Evolutionary conservation across 2,888 invertebrate species (phyloP), one percentile per base, ranked within the genome.

Genomic region (Ptychoptera contaminata): DNA sequence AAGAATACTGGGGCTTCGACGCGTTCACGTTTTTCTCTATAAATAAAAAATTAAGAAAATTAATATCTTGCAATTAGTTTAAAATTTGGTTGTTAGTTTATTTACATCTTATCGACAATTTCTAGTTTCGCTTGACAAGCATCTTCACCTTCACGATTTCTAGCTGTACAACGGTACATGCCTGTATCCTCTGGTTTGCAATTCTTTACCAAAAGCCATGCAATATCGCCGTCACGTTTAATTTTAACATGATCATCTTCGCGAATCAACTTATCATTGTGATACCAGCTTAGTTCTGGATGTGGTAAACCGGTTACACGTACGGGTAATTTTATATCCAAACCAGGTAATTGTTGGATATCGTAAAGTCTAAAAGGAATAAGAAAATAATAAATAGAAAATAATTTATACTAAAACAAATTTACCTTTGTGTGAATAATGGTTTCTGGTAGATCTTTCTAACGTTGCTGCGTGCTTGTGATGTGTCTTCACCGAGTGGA

Each of bases 241-340:
- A 48, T 47, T 37, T 74, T 40, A 23, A 42, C 11, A 23, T 30
- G 34, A 42, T 79, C 76, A 2, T 73, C 67, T 49, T 78, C 74
- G 1, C 66, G 63, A 14, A 94, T 72, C 0, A 77, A 79, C 46
- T 75, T 70, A 8, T 84, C 87, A 63, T 91, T 78, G 65, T 82
- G 84, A 66, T 77, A 84, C 94, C 94, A 96, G 1, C 75, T 69
- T 15, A 94, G 73, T 9, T 87, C 85, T 0, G 94, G 93, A 38
- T 74, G 70, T 0, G 91, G 91, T 4, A 87, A 73, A 8, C 90
- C 90, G 42, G 72, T 74, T 0, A 90, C 78, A 2, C 84, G 77
- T 1, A 83, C 87, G 0, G 81, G 75, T 63, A 91, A 83, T 56
- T 87, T 88, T 2, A 82, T 85, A 62, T 87, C 86, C 58, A 78